These are phyloP conservation scores for Carettochelys insculpta DNA, from an alignment of 2,113 vertebrate genomes.

Conservation along the genomic window DNA sequence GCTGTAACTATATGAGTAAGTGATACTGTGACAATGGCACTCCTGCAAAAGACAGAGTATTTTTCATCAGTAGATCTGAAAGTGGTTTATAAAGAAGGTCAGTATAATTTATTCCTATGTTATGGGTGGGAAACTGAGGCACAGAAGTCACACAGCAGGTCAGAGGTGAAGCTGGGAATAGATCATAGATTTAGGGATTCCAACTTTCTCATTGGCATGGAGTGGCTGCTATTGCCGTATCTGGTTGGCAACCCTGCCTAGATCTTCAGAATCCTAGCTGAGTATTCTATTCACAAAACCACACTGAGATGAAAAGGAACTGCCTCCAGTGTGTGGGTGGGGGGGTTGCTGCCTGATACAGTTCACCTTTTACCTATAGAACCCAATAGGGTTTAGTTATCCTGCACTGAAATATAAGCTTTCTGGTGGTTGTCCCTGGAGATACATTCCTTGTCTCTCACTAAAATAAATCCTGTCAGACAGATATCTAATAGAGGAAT, in stretches of 20 bases:
- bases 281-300: too few relatives aligned
- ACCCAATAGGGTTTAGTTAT: background rate
- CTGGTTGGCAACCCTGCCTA: too few relatives aligned
- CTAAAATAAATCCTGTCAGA: background rate
- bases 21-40: background rate
- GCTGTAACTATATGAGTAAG: conserved; percentile 14
- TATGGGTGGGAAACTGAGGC: too few relatives aligned
- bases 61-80: too few relatives aligned
- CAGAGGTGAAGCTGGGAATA: too few relatives aligned
- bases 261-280: too few relatives aligned
- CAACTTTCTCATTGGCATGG: too few relatives aligned
- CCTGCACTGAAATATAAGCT: background rate
- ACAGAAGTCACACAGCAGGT: too few relatives aligned
- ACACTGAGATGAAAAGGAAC: background rate
- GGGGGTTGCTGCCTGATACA: background rate
- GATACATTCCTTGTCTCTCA: background rate
- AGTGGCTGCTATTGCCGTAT: too few relatives aligned
- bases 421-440: background rate
- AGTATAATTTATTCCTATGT: too few relatives aligned
- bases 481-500: background rate
- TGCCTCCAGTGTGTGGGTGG: background rate
- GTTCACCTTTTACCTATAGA: background rate
- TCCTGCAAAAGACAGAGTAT: background rate
- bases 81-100: too few relatives aligned
- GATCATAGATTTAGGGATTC: too few relatives aligned